phyloP scores from a whole-genome alignment of 2,113 vertebrate genomes.

The Atrichornis clamosus region DNA sequence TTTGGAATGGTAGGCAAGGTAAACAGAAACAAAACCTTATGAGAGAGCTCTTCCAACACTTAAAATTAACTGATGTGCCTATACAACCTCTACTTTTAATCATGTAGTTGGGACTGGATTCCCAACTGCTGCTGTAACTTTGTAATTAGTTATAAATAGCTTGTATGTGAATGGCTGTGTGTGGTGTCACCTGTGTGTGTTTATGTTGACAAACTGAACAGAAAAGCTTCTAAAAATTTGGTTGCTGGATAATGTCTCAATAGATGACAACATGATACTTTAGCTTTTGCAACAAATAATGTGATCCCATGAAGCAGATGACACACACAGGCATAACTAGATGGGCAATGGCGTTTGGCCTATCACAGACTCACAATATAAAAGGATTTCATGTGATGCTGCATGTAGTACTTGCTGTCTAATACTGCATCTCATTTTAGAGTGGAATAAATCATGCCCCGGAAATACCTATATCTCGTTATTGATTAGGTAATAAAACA shows the following conservation, averaged over 20 bases:
- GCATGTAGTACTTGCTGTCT: not conserved
- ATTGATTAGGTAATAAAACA: not conserved
- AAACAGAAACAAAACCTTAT: not conserved
- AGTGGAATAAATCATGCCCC: not conserved
- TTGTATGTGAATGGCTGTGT: not conserved
- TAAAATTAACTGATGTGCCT: not conserved
- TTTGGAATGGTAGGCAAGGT: not conserved
- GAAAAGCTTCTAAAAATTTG: not conserved
- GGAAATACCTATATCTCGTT: not conserved
- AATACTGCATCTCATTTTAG: not conserved
- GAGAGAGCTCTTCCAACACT: not conserved
- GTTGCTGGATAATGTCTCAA: not conserved
- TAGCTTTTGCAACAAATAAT: not conserved
- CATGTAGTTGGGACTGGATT: not conserved
- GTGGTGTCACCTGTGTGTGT: fast-evolving
- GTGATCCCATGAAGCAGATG: not conserved
- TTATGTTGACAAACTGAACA: not conserved
- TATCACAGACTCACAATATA: not conserved
- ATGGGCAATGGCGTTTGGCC: not conserved
- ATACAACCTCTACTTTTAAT: not conserved
- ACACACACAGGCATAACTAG: not conserved
- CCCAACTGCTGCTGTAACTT: not conserved
- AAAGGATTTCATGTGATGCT: not conserved
- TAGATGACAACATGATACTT: not conserved
- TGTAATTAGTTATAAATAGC: not conserved